Base-by-base conservation (phyloP, 2,797 vertebrate genomes). In the Pantherophis vulpinus region DNA sequence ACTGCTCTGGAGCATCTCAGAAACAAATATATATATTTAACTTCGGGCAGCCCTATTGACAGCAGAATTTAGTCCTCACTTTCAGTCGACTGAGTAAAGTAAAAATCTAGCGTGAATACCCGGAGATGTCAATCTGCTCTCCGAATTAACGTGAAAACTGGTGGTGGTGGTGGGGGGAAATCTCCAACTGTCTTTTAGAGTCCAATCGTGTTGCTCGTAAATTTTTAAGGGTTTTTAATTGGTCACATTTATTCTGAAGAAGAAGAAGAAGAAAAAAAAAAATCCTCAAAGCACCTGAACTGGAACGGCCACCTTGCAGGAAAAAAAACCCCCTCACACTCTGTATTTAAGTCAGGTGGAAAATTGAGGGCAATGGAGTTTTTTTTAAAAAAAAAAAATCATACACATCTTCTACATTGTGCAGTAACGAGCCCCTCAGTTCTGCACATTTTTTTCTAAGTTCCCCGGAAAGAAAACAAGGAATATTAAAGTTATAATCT, bases 81-180 rank as follows among this genome's bases (percentile, higher is more conserved):
- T 87, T 61, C 74, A 86, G 42, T 2, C 37, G 8, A 83, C 42
- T 47, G 2, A 25, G 9, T 4, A 92, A 13, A 92, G 23, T 7
- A 37, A 74, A 61, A 92, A 56, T 14, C 20, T 3, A 18, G 5
- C 12, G 13, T 4, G 54, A 55, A 61, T 4, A n/a, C 8, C 11
- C 10, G 91, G 18, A 92, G 12, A n/a, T 56, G n/a, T 42, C 13
- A 86, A 55, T 23, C n/a, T 3, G 37, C 37, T 23, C 20, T 23
- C 74, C 37, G 20, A 83, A 10, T 61, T 4, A 2, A 27, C 4
- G n/a, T 61, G 42, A 60, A 88, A 60, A 42, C 18, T 8, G 20
- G 25, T 20, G 16, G 0, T 11, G 16, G 0, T 2, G 37, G 2
- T 2, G 11, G 12, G n/a, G 11, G 32, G 2, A 1, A 5, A 42